These are phyloP conservation scores for Etheostoma spectabile DNA, from an alignment of 2,113 vertebrate species.

Conservation along the genomic window DNA sequence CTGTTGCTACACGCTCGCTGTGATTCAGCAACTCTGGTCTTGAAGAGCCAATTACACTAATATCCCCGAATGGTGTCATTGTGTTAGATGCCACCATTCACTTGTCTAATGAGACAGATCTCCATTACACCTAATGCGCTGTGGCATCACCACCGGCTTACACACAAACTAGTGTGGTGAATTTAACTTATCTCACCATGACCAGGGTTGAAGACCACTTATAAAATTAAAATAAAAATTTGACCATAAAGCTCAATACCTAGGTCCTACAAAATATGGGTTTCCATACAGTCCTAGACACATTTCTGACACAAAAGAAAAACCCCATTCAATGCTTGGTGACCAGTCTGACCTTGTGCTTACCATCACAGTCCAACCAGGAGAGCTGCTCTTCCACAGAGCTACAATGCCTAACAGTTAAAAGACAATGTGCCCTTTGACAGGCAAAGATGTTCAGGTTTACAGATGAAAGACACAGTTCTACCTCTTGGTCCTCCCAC, in stretches of 20 bases:
- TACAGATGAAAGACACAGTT: slow-evolving; percentile 61
- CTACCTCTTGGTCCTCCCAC: slow-evolving; percentile 35
- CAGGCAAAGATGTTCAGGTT: slow-evolving; percentile 77
- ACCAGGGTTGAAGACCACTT: slow-evolving; percentile 79
- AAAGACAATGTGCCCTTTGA: slow-evolving; percentile 75
- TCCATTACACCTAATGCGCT: background rate
- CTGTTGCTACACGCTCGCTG: slow-evolving; percentile 54
- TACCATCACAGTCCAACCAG: slow-evolving; percentile 82
- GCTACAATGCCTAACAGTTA: slow-evolving; percentile 77
- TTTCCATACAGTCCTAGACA: slow-evolving; percentile 29
- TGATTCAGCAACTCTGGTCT: slow-evolving; percentile 80
- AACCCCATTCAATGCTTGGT: slow-evolving; percentile 47
- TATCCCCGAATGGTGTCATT: slow-evolving; percentile 21
- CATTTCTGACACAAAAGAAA: slow-evolving; percentile 24
- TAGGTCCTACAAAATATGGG: slow-evolving; percentile 28
- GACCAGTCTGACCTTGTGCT: slow-evolving; percentile 80
- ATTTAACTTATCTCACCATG: slow-evolving; percentile 62
- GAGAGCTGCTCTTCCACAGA: slow-evolving; percentile 80
- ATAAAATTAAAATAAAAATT: background rate
- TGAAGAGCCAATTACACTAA: slow-evolving; percentile 61
- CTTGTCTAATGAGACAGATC: slow-evolving; percentile 42
- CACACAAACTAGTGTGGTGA: slow-evolving; percentile 16
- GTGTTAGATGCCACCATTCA: slow-evolving; percentile 36
- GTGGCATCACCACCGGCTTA: slow-evolving; percentile 20
- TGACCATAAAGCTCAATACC: slow-evolving; percentile 29